Conservation (phyloP, 1,140 invertebrate genomes). For the Eupeodes corollae region DNA sequence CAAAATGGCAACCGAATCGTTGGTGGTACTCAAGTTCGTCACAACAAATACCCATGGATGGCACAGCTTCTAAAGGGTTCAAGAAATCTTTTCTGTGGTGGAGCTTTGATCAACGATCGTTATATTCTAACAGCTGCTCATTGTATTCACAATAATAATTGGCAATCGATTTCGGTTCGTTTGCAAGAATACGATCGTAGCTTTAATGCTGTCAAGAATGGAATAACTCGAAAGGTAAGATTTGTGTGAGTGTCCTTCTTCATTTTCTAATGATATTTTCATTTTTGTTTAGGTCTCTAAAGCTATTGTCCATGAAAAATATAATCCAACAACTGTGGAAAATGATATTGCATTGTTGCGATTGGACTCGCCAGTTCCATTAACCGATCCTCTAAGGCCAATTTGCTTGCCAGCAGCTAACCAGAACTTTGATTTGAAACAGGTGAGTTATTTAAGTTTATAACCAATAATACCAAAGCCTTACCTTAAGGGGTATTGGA, state of each 20-base stretch:
- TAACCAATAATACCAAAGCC: background rate
- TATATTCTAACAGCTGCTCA: constrained; percentile 42
- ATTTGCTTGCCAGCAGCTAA: constrained; percentile 61
- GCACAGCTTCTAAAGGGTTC: constrained; percentile 22
- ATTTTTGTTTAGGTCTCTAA: constrained; percentile 9
- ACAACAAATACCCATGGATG: constrained; percentile 35
- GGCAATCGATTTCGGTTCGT: constrained; percentile 47
- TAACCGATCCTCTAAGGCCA: constrained; percentile 70
- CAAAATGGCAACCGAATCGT: constrained; percentile 34
- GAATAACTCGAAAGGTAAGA: constrained; percentile 14
- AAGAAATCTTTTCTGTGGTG: constrained; percentile 26
- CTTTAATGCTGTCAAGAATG: constrained; percentile 27
- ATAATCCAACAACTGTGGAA: constrained; percentile 36
- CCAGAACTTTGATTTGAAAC: constrained; percentile 28
- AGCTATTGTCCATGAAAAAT: constrained; percentile 19
- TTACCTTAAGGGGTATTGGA: no score
- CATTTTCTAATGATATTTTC: background rate
- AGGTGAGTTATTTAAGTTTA: constrained; percentile 15
- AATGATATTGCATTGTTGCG: constrained; percentile 68
- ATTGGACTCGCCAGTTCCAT: constrained; percentile 51
- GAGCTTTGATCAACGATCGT: constrained; percentile 37
- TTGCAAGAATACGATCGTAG: constrained; percentile 63
- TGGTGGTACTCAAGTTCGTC: constrained; percentile 25
- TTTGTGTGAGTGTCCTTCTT: background rate
- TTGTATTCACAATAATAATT: constrained; percentile 46